Percentiles rank a stretch among this genome's conserved stretches.
Conservation (phyloP, 1,140 invertebrate genomes). For the Zeugodacus cucurbitae region DNA sequence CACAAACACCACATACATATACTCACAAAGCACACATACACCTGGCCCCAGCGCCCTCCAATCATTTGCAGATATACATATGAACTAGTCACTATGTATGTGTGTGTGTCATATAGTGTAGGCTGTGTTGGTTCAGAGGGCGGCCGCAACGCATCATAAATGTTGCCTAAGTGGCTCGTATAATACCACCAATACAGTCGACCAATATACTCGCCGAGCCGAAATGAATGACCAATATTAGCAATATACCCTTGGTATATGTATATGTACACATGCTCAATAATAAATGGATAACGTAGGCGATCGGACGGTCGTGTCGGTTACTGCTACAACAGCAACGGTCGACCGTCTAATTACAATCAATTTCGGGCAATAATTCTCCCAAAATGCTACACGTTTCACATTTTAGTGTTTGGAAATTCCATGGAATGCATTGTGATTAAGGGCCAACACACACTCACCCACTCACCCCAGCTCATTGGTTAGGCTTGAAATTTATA, state of each 20-base stretch:
- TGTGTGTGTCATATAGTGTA: neutral
- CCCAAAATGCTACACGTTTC: conserved; percentile 16
- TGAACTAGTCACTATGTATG: neutral
- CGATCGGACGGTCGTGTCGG: neutral
- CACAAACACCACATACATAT: no score
- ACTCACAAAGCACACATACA: neutral
- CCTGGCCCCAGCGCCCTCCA: no score
- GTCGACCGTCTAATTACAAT: conserved; percentile 18
- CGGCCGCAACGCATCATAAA: neutral
- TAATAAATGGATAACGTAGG: neutral
- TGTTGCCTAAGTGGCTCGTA: neutral
- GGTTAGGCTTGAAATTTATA: neutral
- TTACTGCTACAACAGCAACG: neutral
- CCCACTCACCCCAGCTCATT: neutral
- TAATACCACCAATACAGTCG: neutral
- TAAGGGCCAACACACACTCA: neutral
- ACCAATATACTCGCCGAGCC: neutral
- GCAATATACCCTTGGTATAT: neutral
- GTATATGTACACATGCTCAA: neutral
- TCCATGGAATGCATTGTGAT: neutral
- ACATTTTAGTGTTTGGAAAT: conserved; percentile 24
- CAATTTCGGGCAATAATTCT: conserved; percentile 35
- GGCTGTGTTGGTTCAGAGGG: neutral
- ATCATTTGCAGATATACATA: neutral
- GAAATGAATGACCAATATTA: neutral